Base-by-base conservation (phyloP, 1,140 invertebrate genomes). In the Ooceraea biroi region DNA sequence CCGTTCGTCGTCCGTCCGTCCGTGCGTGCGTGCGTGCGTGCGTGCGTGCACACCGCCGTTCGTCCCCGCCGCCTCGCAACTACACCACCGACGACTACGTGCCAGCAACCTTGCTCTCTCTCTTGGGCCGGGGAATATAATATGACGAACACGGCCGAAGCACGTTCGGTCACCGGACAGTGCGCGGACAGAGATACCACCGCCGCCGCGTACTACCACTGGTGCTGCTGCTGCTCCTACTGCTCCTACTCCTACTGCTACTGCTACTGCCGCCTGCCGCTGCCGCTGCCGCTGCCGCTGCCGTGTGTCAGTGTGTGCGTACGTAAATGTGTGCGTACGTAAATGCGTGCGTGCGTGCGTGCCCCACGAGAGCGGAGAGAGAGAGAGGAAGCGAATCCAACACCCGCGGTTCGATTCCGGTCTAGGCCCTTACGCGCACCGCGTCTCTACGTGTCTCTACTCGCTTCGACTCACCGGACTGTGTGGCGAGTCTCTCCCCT, bases 101-200 rank as follows among this genome's bases (percentile, higher is more conserved):
- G 63, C 76, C 88, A 80, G 90, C 92, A 93, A 93, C 91, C 92
- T 93, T 92, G 92, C 92, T 93, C 48, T 44, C 63, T 69, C 66
- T 46, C 25, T 94, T 93, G 91, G 92, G 92, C 92, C 91, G 90
- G 91, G 92, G 93, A 93, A 92, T 92, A 93, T 92, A 93, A 92
- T 92, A 93, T 92, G 93, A 94, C 92, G 93, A 91, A 91, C 74
- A 77, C 74, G 17, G 65, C 76, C 76, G 65, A 88, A 87, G 87
- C 88, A 91, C 91, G 90, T 88, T 92, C 88, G 90, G 90, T 91
- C 90, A 91, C 89, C 88, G 90, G 85, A 89, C 63, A 69, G 76
- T 80, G 50, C 76, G 76, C 85, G 89, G 88, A 92, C 88, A 90
- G 50, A 48, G 91, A 90, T 50, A 88, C 88, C 90, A 89, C 88